Conservation (phyloP, 2,888 invertebrate species). For the Antitype chi region DNA sequence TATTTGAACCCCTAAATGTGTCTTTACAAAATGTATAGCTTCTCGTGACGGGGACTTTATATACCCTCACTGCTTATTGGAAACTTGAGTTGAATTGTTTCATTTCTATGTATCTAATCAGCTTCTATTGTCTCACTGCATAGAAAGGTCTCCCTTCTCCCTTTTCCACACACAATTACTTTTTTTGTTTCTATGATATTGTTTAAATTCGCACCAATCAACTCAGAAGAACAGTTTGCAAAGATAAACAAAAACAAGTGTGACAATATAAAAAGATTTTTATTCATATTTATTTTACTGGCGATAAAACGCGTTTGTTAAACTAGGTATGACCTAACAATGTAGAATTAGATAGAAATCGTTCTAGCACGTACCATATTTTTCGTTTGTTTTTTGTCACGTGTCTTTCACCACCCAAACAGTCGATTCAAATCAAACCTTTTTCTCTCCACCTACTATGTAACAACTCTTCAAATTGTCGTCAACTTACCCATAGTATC, state of each 20-base stretch:
- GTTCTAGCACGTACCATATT: not conserved
- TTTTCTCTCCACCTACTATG: not conserved
- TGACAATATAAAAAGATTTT: not conserved
- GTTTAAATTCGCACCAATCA: no score
- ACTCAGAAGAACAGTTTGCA: not conserved
- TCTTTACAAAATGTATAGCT: no score
- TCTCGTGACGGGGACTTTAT: no score
- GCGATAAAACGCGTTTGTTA: not conserved
- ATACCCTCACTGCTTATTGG: no score
- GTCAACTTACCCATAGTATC: slow-evolving; percentile 86
- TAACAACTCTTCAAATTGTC: not conserved
- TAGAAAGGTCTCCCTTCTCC: no score
- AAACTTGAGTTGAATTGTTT: no score
- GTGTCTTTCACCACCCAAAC: not conserved
- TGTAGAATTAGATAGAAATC: not conserved
- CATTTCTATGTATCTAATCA: no score
- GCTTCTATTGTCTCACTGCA: no score
- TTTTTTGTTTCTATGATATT: no score
- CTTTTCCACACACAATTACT: no score
- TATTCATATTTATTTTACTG: not conserved
- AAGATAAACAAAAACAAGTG: not conserved
- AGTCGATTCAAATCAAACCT: not conserved
- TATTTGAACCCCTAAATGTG: no score
- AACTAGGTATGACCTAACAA: not conserved
- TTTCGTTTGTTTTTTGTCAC: not conserved